A percentile compares a stretch with the other conserved stretches of the same genome.
Evolutionary conservation across 2,113 vertebrate genomes (phyloP).

Genomic region (Setophaga coronata): DNA sequence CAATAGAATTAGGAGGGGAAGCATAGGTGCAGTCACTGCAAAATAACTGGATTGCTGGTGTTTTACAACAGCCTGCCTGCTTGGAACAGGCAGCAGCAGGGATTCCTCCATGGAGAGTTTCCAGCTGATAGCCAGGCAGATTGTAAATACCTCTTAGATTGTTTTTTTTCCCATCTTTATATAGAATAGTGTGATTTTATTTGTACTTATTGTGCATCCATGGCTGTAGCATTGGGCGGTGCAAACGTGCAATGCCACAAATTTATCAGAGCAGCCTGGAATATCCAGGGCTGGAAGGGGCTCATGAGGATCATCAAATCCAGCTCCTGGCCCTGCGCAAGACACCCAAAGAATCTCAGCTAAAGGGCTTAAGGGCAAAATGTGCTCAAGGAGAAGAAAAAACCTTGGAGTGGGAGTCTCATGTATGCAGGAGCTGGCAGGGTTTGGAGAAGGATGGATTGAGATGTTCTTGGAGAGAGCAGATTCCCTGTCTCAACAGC

Average conservation of each 20-base stretch:
- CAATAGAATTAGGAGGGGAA: background rate
- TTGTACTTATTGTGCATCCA: background rate
- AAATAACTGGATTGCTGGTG: background rate
- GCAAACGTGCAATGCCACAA: too few species aligned
- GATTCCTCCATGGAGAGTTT: background rate
- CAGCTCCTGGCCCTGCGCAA: background rate
- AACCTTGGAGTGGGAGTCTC: background rate
- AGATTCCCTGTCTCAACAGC: background rate
- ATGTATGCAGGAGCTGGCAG: accelerated
- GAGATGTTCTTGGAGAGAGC: background rate
- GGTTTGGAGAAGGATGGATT: background rate
- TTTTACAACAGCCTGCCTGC: constrained; percentile 17
- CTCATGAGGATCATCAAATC: background rate
- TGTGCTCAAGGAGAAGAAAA: background rate
- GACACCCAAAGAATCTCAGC: background rate
- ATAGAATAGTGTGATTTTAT: background rate
- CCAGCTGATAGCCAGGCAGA: constrained; percentile 46
- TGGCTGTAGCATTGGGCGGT: background rate
- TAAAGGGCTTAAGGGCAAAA: background rate
- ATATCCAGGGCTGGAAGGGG: background rate
- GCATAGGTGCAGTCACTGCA: background rate
- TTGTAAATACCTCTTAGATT: background rate
- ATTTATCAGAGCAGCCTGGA: background rate
- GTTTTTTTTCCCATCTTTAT: background rate
- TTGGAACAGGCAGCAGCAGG: background rate